Base-by-base conservation (phyloP, 2,888 invertebrate genomes). In the Phaonia tiefii region DNA sequence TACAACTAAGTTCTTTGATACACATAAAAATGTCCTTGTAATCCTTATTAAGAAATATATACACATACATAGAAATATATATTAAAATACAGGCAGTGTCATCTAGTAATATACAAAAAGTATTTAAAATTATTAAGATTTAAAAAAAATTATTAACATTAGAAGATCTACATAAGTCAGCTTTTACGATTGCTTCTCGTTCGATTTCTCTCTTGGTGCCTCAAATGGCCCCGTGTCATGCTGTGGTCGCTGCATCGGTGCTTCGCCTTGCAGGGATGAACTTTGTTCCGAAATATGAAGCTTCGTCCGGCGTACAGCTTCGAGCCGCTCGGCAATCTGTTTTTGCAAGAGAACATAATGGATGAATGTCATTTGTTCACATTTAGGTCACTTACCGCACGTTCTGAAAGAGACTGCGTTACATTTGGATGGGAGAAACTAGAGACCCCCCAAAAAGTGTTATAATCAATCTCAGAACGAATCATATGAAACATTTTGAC, bases 261-360 rank as follows among this genome's bases (percentile, higher is more conserved):
- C 77, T 8, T 80, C 79, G n/a, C 42, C 75, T 54, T 73, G 78
- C 15, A 84, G 39, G 8, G 79, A 72, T 26, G 72, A 74, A 63
- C 73, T 83, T 54, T 87, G 86, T 1, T 85, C 74, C 22, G 85
- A 77, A 10, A 88, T 42, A 1, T 88, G 88, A 17, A 80, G 80
- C 1, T 85, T 84, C 17, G 88, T 85, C 25, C 51, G 69, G 11
- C 81, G 80, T 76, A 89, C 73, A 49, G 60, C 56, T 46, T 78
- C 83, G 60, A 88, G 15, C 2, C 87, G 85, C 7, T 84, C 75
- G 54, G 74, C 31, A 76, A 89, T 84, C 88, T 89, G 75, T 15
- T 66, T 63, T 22, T 46, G 20, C 42, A 49, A 76, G 39, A 81
- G 31, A 69, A 49, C 69, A 71, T 46, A 60, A 63, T 46, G 2